Evolutionary conservation across 2,113 vertebrate genomes (phyloP), one percentile per base, ranked within the genome.

Genomic region (Sinocyclocheilus anophthalmus): DNA sequence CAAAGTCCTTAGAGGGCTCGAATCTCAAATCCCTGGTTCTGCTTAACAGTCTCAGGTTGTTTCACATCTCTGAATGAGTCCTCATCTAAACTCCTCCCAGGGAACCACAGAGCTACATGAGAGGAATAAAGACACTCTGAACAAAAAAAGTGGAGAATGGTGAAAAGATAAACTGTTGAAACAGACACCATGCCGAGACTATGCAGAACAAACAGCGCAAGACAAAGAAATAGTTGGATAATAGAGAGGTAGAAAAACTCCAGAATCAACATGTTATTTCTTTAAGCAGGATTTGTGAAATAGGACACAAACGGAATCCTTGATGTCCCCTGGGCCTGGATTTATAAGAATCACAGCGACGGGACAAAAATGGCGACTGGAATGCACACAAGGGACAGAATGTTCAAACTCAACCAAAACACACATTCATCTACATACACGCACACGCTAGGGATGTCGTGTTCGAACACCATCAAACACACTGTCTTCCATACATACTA

Each of bases 181-280:
- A 53, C 50, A 59, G 69, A 42, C 26, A 84, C 26, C 26, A 73
- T 5, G 2, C 11, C 67, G 24, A 55, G 81, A 70, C 81, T 18
- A 55, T 37, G 37, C 24, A 76, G 88, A 91, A 83, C 61, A 69
- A 88, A 87, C 89, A 89, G 87, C 0, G 7, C 87, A 85, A 84
- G 89, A 89, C 72, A 84, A 39, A 84, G 14, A 72, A 75, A 45
- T 70, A 79, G 3, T 33, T 53, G 50, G 11, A 63, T 39, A 57
- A 76, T 67, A 76, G 18, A 81, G 37, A 61, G 18, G 26, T 55
- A 30, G 80, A 79, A 45, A 79, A 14, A 22, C 73, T 57, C 94
- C 89, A 93, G 92, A 92, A 93, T 94, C 91, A 93, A 94, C 92
- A 92, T 92, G 91, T 93, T 93, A 93, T 85, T 91, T 91, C 92